Evolutionary conservation across 2,888 invertebrate species (phyloP), one percentile per base, ranked within the genome.

Genomic region (Lucinisca nassula): DNA sequence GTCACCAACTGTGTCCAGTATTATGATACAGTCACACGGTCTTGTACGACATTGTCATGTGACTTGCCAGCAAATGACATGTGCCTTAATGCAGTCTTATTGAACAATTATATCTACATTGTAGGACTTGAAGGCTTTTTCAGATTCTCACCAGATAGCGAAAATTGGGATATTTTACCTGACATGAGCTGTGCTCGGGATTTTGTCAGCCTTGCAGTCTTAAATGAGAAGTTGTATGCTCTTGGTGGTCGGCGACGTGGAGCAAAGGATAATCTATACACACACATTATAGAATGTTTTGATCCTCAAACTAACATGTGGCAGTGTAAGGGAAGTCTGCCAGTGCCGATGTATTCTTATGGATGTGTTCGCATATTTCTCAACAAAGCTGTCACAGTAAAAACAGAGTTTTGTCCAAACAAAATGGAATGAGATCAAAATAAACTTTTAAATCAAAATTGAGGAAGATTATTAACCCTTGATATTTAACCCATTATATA

Each of bases 61-160:
- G 90, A 93, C 58, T 87, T 95, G 37, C 95, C 95, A 1, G 94
- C 92, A 21, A 93, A 93, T 86, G 94, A 94, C 90, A 95, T 95
- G 95, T 95, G 95, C 77, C 90, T 95, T 17, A 95, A 93, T 89
- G 94, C 94, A 12, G 91, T 93, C 17, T 93, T 94, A 14, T 88
- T 95, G 8, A 93, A 95, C 85, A 90, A 85, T 45, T 91, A 91
- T 58, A 93, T 95, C 37, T 95, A 94, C 79, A 94, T 95, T 3
- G 93, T 95, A 2, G 95, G 95, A 2, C 90, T 95, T 30, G 95
- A 95, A 80, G 95, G 95, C 8, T 93, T 93, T 30, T 95, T 95
- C 83, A 82, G 93, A 40, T 95, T 92, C 82, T 81, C 91, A 1
- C 94, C 94, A 0, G 88, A 89, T 12, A 84, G 93, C 24, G 93